A percentile compares a stretch with the other conserved stretches of the same genome.
phyloP scores from a whole-genome alignment of 2,888 invertebrate genomes.

The Lycocerus yunnanus region DNA sequence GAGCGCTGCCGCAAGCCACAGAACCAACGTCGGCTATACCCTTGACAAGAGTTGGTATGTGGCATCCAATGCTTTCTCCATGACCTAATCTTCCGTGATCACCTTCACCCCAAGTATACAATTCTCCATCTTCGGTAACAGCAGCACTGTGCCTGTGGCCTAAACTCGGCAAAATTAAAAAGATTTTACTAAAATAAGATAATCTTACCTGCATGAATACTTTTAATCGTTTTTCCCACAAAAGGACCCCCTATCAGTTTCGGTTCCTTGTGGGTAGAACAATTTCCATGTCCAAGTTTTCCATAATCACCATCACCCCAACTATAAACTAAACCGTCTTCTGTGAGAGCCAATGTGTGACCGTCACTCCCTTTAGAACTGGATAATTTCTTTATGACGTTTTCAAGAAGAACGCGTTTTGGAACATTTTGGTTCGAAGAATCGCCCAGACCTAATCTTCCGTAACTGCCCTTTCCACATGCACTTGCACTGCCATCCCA shows the following conservation, averaged over 20 bases:
- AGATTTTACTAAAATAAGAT: not conserved
- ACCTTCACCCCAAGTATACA: slow-evolving; percentile 65
- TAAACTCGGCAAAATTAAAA: slow-evolving; percentile 31
- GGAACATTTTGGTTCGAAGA: slow-evolving; percentile 64
- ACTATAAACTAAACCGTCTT: slow-evolving; percentile 60
- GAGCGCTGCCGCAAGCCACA: slow-evolving; percentile 62
- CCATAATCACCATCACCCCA: slow-evolving; percentile 67
- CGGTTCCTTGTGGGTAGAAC: slow-evolving; percentile 59
- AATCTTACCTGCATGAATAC: slow-evolving; percentile 59
- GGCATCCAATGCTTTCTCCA: slow-evolving; percentile 63
- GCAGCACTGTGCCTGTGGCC: slow-evolving; percentile 64
- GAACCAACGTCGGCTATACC: slow-evolving; percentile 62
- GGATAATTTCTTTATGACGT: slow-evolving; percentile 58
- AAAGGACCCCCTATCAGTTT: slow-evolving; percentile 59
- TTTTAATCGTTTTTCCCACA: slow-evolving; percentile 56
- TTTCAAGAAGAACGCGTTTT: slow-evolving; percentile 60
- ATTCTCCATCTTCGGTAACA: slow-evolving; percentile 60
- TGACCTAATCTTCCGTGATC: slow-evolving; percentile 63
- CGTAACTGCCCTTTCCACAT: slow-evolving; percentile 68
- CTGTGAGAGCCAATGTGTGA: slow-evolving; percentile 61
- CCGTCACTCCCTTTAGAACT: slow-evolving; percentile 65
- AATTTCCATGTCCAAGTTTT: slow-evolving; percentile 61
- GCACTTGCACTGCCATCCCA: slow-evolving; percentile 63
- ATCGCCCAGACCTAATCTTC: slow-evolving; percentile 66
- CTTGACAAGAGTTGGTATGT: slow-evolving; percentile 62